Base-by-base conservation (phyloP, 1,140 invertebrate genomes). In the Chironomus tepperi region DNA sequence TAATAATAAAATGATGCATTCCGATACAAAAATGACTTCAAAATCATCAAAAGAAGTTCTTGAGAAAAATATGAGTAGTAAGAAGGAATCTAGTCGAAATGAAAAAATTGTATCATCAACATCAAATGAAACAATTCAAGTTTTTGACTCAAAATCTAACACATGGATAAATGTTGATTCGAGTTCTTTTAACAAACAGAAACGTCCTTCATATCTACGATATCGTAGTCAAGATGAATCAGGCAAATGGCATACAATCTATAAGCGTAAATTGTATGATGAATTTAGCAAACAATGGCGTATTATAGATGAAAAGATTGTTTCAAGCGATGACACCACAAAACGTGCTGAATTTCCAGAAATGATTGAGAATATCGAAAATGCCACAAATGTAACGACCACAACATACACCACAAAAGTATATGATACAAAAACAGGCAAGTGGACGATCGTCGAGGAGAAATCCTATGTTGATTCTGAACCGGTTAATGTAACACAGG, bases 301-400 rank as follows among this genome's bases (percentile, higher is more conserved):
- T 65, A 78, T 81, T 24, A 78, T 82, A 42, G 81, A 82, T 64
- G 81, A 82, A 70, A 79, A 79, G 65, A 79, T 77, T n/a, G 78
- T 80, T 75, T 75, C 76, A 74, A 79, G 79, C 76, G 80, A 80
- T 77, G 75, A 76, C 7, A 8, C 42, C 7, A 70, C 65, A 70
- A 21, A 70, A 19, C 65, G n/a, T 18, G 5, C 18, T 2, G 65
- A 21, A 15, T 73, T 76, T 73, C 81, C 81, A 73, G 81, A 82
- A 79, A 81, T 82, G 79, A 79, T 81, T 43, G 81, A 82, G 80
- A 81, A 82, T 81, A 79, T 81, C 42, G 81, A 82, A 80, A 81
- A 82, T 81, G 80, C 81, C 79, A 81, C 81, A 34, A 82, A 82
- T 73, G 80, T 80, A 15, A 82, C 81, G 72, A 81, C 78, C 34